A percentile compares a stretch with the other conserved stretches of the same genome.
Evolutionary conservation across 2,888 invertebrate species (phyloP).

Genomic region (Melolontha melolontha): DNA sequence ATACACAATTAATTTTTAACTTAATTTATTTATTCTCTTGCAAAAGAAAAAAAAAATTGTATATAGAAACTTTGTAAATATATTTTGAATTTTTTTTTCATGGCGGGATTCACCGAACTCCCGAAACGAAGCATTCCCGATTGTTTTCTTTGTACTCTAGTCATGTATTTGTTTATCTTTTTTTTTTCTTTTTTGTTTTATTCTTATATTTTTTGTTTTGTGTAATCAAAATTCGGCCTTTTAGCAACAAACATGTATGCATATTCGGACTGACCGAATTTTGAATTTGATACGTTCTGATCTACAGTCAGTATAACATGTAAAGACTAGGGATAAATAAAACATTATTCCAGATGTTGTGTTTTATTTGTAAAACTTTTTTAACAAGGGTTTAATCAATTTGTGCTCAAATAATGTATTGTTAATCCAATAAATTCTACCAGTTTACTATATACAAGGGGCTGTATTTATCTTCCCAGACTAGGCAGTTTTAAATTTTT

Average conservation of each 20-base stretch:
- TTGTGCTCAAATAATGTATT: too few species aligned
- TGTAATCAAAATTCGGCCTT: slow-evolving; percentile 37
- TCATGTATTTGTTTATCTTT: slow-evolving; percentile 54
- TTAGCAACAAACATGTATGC: slow-evolving; percentile 16
- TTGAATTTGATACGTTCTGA: slow-evolving; percentile 55
- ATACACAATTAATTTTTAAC: slow-evolving; percentile 34
- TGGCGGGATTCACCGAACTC: slow-evolving; percentile 48
- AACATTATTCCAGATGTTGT: slow-evolving; percentile 49
- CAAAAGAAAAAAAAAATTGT: slow-evolving; percentile 46
- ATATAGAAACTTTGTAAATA: slow-evolving; percentile 53
- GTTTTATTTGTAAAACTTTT: slow-evolving; percentile 7
- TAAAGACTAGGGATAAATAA: slow-evolving; percentile 62
- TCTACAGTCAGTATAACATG: slow-evolving; percentile 62
- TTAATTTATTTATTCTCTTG: slow-evolving; percentile 42
- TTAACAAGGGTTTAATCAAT: too few species aligned
- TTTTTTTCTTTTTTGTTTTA: slow-evolving; percentile 24
- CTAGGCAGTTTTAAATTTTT: too few species aligned
- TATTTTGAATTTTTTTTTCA: slow-evolving; percentile 48
- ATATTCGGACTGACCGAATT: slow-evolving; percentile 39
- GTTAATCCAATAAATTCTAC: too few species aligned
- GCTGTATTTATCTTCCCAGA: too few species aligned
- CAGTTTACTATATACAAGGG: too few species aligned
- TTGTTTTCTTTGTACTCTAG: slow-evolving; percentile 61
- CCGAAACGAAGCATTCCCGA: slow-evolving; percentile 62
- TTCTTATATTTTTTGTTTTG: slow-evolving; percentile 16